Evolutionary conservation across 2,888 invertebrate species (phyloP).

Genomic region (Leuctra nigra): DNA sequence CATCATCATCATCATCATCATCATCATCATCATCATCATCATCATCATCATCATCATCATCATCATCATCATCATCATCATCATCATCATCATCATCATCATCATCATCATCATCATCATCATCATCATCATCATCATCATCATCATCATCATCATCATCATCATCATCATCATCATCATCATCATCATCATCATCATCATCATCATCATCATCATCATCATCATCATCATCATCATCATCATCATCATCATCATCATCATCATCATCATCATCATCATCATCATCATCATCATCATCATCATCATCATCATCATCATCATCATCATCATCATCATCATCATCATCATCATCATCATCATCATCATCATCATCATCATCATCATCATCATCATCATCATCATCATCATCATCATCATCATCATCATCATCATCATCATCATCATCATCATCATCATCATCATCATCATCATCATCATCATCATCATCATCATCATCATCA

Average conservation of each 20-base stretch:
- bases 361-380: slow-evolving; percentile 9
- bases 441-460: slow-evolving; percentile 10
- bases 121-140: background rate
- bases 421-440: too few species aligned
- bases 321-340: too few species aligned
- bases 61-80: background rate
- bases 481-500: too few species aligned
- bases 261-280: too few species aligned
- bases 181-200: background rate
- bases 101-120: background rate
- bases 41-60: background rate
- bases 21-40: background rate
- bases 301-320: too few species aligned
- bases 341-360: too few species aligned
- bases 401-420: slow-evolving; percentile 12
- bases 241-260: too few species aligned
- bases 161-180: background rate
- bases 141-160: background rate
- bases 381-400: slow-evolving; percentile 12
- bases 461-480: slow-evolving; percentile 3
- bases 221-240: too few species aligned
- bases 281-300: too few species aligned
- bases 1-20: background rate
- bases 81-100: background rate
- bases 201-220: background rate